A percentile compares a stretch with the other conserved stretches of the same genome.
These are phyloP conservation scores for Tipula vernalis DNA, from an alignment of 2,888 invertebrate species.

Conservation along the genomic window DNA sequence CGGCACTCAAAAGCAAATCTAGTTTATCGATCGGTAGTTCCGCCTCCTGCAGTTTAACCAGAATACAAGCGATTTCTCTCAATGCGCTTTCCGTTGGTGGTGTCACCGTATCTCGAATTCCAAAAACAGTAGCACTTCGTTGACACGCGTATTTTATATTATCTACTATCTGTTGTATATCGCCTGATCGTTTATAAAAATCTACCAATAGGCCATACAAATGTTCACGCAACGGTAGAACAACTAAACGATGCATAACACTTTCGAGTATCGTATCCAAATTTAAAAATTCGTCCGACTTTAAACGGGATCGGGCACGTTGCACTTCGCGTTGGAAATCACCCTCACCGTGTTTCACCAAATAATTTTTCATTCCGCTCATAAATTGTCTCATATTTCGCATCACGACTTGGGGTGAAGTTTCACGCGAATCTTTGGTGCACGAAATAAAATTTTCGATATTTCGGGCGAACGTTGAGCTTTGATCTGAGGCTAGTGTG, in stretches of 20 bases:
- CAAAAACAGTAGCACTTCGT: constrained; percentile 30
- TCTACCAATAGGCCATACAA: constrained; percentile 77
- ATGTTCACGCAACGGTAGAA: constrained; percentile 71
- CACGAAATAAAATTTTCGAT: constrained; percentile 89
- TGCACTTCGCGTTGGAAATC: constrained; percentile 87
- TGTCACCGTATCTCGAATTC: constrained; percentile 48
- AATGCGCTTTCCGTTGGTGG: constrained; percentile 64
- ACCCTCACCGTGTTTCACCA: constrained; percentile 89
- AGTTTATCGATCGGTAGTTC: constrained; percentile 89
- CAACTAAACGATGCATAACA: constrained; percentile 84
- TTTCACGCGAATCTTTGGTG: constrained; percentile 80
- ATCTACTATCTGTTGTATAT: constrained; percentile 52
- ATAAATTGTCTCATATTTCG: constrained; percentile 90
- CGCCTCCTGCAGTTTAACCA: constrained; percentile 75
- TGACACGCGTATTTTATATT: constrained; percentile 35
- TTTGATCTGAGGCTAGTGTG: constrained; percentile 68
- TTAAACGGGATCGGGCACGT: constrained; percentile 46
- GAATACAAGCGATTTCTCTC: constrained; percentile 62
- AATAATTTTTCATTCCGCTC: constrained; percentile 97
- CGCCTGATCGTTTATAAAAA: constrained; percentile 65
- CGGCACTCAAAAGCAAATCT: constrained; percentile 78
- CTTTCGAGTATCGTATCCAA: constrained; percentile 90
- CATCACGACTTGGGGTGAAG: constrained; percentile 78
- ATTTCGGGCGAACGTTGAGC: constrained; percentile 83
- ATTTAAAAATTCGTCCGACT: constrained; percentile 85